Percentiles rank a stretch among this genome's conserved stretches.
These are phyloP conservation scores for Panthera tigris DNA, from an alignment of 2,113 vertebrate genomes.

Conservation along the genomic window DNA sequence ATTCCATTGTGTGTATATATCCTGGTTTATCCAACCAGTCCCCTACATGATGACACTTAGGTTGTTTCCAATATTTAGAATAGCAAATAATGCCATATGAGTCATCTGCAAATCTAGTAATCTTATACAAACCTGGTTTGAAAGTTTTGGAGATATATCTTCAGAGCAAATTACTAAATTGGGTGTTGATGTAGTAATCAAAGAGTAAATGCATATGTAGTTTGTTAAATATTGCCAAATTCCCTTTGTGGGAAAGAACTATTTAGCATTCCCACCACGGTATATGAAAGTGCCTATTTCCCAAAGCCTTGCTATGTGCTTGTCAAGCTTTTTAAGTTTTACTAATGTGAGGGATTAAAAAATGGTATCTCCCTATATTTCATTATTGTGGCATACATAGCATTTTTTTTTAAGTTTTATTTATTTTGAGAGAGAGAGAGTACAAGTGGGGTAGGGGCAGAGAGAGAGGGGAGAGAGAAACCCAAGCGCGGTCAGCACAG, in stretches of 20 bases:
- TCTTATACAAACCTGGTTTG: not conserved
- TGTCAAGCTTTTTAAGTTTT: not conserved
- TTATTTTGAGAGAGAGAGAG: not conserved
- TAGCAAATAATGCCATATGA: not conserved
- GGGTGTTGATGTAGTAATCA: not conserved
- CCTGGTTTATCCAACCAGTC: not conserved
- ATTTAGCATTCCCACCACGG: not conserved
- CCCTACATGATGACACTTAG: not conserved
- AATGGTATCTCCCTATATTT: constrained; percentile 28
- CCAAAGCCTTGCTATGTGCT: not conserved
- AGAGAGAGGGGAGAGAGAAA: no score
- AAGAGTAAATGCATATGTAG: not conserved
- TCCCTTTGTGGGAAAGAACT: constrained; percentile 3
- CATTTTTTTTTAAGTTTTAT: not conserved
- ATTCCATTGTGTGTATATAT: not conserved
- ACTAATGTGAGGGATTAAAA: not conserved
- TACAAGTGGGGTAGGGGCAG: no score
- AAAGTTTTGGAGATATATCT: not conserved
- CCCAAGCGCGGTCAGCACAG: no score
- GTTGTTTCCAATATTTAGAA: not conserved
- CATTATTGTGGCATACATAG: not conserved
- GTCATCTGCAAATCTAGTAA: not conserved
- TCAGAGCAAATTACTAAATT: not conserved
- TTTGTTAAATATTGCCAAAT: constrained; percentile 13
- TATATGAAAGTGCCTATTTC: not conserved